Evolutionary conservation across 2,113 vertebrate species (phyloP), one percentile per base, ranked within the genome.

Genomic region (Rhynchomys soricoides): DNA sequence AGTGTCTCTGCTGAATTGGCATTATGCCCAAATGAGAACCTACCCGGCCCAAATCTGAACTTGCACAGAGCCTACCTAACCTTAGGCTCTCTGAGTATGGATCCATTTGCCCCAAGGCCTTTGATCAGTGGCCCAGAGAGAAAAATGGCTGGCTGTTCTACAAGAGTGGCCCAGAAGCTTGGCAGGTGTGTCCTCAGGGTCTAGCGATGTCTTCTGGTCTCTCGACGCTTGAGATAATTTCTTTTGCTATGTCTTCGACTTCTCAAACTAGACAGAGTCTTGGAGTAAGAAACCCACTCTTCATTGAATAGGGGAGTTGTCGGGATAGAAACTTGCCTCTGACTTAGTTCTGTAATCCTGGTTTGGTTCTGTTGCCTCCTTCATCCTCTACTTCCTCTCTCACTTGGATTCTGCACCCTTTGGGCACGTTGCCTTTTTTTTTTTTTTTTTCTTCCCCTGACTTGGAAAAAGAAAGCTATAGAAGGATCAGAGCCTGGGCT

Each of bases 21-120:
- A 29, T 55, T 94, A 68, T 70, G 93, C 79, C 16, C 19, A 55
- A 52, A 26, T 94, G 75, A 24, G 74, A 87, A 50, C 95, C 92
- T 75, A 34, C 26, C 16, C 73, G 43, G 57, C 75, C 16, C 19
- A 50, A 52, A 26, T 93, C 79, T 50, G 79, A 87, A 50, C 94
- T 87, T 66, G n/a, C 16, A 24, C 73, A 43, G 71, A 66, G 9
- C 10, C n/a, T 71, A 21, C 6, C 70, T n/a, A 79, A 48, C 71
- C 66, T 86, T 45, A 48, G 24, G 26, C 40, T 85, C 79, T 7
- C 85, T 31, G 77, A 82, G 62, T 78, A 64, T 91, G 86, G 70
- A 19, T 37, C 40, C 48, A 0, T 55, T 45, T 85, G 43, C 34
- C 21, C 57, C 64, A 59, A 64, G n/a, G 62, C 70, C 73, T 82